Conservation (phyloP, 1,140 invertebrate species). For the Drosophila prosaltans region DNA sequence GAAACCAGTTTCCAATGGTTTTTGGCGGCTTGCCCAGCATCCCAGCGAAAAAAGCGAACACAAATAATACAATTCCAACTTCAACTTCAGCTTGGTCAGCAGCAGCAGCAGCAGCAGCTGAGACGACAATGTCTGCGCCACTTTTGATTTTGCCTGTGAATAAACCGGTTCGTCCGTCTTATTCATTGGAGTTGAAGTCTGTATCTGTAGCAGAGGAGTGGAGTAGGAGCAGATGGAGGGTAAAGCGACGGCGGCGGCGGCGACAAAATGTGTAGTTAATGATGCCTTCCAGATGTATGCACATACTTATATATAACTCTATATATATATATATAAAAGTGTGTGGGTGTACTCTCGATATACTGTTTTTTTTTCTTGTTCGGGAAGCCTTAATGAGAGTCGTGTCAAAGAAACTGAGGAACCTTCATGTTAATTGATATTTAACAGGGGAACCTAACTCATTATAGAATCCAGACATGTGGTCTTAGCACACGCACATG, state of each 20-base stretch:
- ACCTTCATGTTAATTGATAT: constrained; percentile 4
- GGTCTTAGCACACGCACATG: background rate
- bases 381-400: background rate
- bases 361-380: too few relatives aligned
- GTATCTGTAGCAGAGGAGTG: constrained; percentile 33
- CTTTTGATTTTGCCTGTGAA: constrained; percentile 74
- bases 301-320: background rate
- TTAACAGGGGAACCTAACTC: background rate
- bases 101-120: constrained; percentile 41
- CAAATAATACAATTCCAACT: constrained; percentile 29
- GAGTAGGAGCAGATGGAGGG: constrained; percentile 32
- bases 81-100: constrained; percentile 62
- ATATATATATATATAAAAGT: too few relatives aligned
- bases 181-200: constrained; percentile 34
- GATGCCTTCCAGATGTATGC: constrained; percentile 44
- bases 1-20: constrained; percentile 41
- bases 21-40: constrained; percentile 25
- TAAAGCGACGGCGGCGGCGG: constrained; percentile 54
- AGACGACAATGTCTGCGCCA: constrained; percentile 64
- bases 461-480: constrained; percentile 9
- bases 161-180: constrained; percentile 60
- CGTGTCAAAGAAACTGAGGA: background rate
- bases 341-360: background rate
- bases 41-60: constrained; percentile 22
- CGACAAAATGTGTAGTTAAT: constrained; percentile 53